These are phyloP conservation scores for Stenurella melanura DNA, from an alignment of 2,888 invertebrate genomes.

Conservation along the genomic window DNA sequence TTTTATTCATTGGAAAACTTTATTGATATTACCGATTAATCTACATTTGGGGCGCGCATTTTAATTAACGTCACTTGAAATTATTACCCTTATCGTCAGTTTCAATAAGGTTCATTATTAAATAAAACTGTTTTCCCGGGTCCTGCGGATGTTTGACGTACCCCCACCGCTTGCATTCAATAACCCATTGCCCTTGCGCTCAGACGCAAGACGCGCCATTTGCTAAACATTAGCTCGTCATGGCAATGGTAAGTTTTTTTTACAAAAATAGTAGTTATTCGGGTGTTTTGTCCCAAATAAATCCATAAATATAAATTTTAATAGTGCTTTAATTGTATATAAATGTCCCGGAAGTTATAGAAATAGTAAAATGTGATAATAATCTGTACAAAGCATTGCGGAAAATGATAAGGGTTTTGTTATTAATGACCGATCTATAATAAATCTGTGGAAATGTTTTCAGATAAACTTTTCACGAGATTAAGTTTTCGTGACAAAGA, in stretches of 20 bases:
- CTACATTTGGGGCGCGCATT: conserved; percentile 25
- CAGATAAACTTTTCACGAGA: conserved; percentile 70
- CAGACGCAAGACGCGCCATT: conserved; percentile 74
- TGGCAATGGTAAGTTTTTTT: conserved; percentile 73
- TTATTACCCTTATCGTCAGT: conserved; percentile 7
- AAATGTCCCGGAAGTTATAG: background rate
- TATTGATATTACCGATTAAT: conserved; percentile 35
- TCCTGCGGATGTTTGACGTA: conserved; percentile 65
- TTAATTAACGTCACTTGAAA: conserved; percentile 19
- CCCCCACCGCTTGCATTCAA: conserved; percentile 62
- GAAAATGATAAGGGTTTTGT: conserved; percentile 40
- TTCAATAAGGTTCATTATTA: conserved; percentile 41
- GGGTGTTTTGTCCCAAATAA: conserved; percentile 16
- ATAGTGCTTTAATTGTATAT: background rate
- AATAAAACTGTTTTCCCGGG: conserved; percentile 59
- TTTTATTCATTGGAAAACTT: conserved; percentile 15
- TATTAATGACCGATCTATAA: conserved; percentile 36
- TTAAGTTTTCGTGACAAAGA: conserved; percentile 67
- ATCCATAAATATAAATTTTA: conserved; percentile 30
- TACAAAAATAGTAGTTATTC: conserved; percentile 35
- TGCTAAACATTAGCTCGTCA: conserved; percentile 72
- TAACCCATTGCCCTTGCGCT: conserved; percentile 70
- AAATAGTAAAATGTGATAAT: conserved; percentile 2
- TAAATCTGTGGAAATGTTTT: conserved; percentile 51
- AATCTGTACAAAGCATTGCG: conserved; percentile 25